Conservation (phyloP, 2,888 invertebrate species). For the Mallateleia sp. region DNA sequence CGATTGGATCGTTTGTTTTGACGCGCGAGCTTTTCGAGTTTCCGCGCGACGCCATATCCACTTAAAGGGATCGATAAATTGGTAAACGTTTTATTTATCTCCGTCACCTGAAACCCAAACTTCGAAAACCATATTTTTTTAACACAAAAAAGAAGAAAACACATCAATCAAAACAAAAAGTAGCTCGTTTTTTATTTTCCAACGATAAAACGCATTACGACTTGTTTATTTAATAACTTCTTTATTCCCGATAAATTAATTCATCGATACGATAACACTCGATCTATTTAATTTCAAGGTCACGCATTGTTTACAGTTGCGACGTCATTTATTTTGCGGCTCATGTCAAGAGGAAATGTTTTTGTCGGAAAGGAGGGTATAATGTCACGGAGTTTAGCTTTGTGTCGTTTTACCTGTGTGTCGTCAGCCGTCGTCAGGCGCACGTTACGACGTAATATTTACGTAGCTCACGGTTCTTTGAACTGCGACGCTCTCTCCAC, state of each 20-base stretch:
- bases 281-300: slow-evolving; percentile 19
- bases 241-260: too few species aligned
- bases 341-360: not conserved
- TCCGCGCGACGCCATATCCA: slow-evolving; percentile 57
- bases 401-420: slow-evolving; percentile 23
- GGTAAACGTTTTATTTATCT: slow-evolving; percentile 30
- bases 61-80: slow-evolving; percentile 67
- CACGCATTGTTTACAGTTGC: slow-evolving; percentile 31
- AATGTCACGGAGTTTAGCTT: slow-evolving; percentile 17
- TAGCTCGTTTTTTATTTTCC: not conserved
- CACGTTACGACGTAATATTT: slow-evolving; percentile 65
- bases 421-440: not conserved
- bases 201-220: too few species aligned
- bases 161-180: not conserved
- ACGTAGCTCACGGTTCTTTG: slow-evolving; percentile 59
- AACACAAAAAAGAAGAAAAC: too few species aligned
- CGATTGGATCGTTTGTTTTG: slow-evolving; percentile 57
- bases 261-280: not conserved
- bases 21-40: slow-evolving; percentile 55
- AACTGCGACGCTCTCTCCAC: slow-evolving; percentile 59
- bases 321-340: not conserved
- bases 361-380: not conserved
- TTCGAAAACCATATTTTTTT: too few species aligned
- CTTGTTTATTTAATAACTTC: too few species aligned
- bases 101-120: too few species aligned